Evolutionary conservation across 2,113 vertebrate genomes (phyloP), one percentile per base, ranked within the genome.

Genomic region (Perca schrenkii): DNA sequence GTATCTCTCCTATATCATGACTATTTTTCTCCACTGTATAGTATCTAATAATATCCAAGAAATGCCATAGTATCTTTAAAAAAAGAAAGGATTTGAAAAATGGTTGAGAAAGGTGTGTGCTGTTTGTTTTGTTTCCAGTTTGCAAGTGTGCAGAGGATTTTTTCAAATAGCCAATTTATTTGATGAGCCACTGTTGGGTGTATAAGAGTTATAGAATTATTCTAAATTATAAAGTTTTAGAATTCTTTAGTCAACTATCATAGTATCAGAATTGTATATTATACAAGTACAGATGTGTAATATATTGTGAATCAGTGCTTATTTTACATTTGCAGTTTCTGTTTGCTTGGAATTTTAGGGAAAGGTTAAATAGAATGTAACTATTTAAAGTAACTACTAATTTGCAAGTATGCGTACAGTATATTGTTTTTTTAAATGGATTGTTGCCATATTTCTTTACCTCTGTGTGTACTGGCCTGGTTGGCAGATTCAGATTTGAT

Each of bases 221-320:
- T 83, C 72, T 73, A 62, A 88, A 88, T 86, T 80, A 76, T 63
- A 86, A 79, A 84, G 78, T 72, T 85, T 80, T 79, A 85, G 81
- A 89, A 47, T 52, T 78, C 57, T 88, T 90, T 83, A 81, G 84
- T 73, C 56, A 77, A 57, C 80, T 81, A 89, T 89, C 58, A 84
- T 88, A 74, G 74, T 87, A 91, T 88, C 82, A 88, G 78, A 91
- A 84, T 83, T 93, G 86, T 93, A 89, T 91, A 94, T 93, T 92
- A 92, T 92, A 91, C 90, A 90, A 22, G 77, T 87, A 87, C 83
- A 93, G 83, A 91, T 82, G 88, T 93, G 91, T 94, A 88, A 91
- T 91, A 91, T 94, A 92, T 94, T 95, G 94, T 94, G 89, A 93
- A 85, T 93, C 15, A 81, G 93, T 94, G 90, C 91, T 93, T 79